Evolutionary conservation across 2,888 invertebrate genomes (phyloP), one percentile per base, ranked within the genome.

Genomic region (Stomorhina lunata): DNA sequence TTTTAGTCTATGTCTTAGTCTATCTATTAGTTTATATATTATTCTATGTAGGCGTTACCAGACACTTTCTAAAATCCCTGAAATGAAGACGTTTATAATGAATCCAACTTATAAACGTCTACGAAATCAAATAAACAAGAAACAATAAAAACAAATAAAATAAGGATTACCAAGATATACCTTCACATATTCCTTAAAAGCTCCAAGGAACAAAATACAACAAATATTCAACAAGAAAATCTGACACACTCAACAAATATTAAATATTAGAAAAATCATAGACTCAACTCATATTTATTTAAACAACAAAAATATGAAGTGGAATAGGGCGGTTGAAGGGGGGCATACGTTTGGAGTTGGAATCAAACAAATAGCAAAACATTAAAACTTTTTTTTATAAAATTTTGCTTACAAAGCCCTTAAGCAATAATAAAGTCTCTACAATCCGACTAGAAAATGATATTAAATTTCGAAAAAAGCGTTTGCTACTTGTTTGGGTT

Each of bases 381-480:
- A 59, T 48, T 37, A 71, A 55, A 79, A 75, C n/a, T n/a, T n/a
- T n/a, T n/a, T 75, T 59, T 27, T 43, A 71, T 65, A 66, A 12
- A 34, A 34, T 71, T 75, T 79, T 82, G 82, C 71, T 82, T 72
- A 65, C 76, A 82, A 82, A 82, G 82, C 79, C 82, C 79, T 82
- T 82, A 79, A 82, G 82, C 82, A 75, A 37, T 34, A 66, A 73
- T 45, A 81, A 79, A 80, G 66, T 80, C 79, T 82, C 78, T 75
- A 55, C 80, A 77, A 77, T 65, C 66, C 66, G 27, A 53, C n/a
- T 29, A 37, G 37, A 69, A 27, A 72, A 79, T 63, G 84, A 87
- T 88, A 89, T 89, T 89, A 89, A 89, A 89, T 89, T 89, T 89
- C 86, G 79, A 85, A 73, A 59, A 59, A 61, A 69, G 43, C 61